Conservation (phyloP, 1,140 invertebrate genomes). For the Drosophila takahashii region DNA sequence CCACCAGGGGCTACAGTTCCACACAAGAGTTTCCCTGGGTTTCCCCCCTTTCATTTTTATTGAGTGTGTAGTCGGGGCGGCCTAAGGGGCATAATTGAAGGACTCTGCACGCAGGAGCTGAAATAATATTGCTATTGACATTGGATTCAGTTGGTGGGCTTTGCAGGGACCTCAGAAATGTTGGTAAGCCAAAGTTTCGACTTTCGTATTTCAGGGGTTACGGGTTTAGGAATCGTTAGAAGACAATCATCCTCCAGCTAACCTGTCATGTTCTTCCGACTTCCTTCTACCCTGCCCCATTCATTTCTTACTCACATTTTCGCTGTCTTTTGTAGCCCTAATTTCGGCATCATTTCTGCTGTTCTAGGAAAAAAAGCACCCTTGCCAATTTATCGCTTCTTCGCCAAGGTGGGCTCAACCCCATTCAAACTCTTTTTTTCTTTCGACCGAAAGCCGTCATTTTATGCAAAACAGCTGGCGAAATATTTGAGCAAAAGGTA, state of each 20-base stretch:
- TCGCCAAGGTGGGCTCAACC: slow-evolving; percentile 45
- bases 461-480: slow-evolving; percentile 72
- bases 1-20: slow-evolving; percentile 3
- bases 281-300: not conserved
- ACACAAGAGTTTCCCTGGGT: slow-evolving; percentile 7
- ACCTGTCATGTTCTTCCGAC: slow-evolving; percentile 1
- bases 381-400: slow-evolving; percentile 8
- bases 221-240: not conserved
- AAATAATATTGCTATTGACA: slow-evolving; percentile 46
- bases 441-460: slow-evolving; percentile 24
- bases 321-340: slow-evolving; percentile 32
- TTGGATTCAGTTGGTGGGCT: slow-evolving; percentile 8
- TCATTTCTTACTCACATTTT: slow-evolving; percentile 22
- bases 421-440: slow-evolving; percentile 44
- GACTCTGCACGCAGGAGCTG: slow-evolving; percentile 40
- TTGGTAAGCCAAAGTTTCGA: slow-evolving; percentile 10
- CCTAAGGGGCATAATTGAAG: slow-evolving; percentile 39
- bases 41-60: slow-evolving; percentile 32
- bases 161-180: not conserved
- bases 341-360: slow-evolving; percentile 46
- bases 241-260: slow-evolving; percentile 11
- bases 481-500: slow-evolving; percentile 42
- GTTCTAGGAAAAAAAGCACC: slow-evolving; percentile 6
- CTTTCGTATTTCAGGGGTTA: slow-evolving; percentile 1
- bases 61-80: not conserved